Evolutionary conservation across 2,113 vertebrate species (phyloP).

Genomic region (Epinephelus lanceolatus): DNA sequence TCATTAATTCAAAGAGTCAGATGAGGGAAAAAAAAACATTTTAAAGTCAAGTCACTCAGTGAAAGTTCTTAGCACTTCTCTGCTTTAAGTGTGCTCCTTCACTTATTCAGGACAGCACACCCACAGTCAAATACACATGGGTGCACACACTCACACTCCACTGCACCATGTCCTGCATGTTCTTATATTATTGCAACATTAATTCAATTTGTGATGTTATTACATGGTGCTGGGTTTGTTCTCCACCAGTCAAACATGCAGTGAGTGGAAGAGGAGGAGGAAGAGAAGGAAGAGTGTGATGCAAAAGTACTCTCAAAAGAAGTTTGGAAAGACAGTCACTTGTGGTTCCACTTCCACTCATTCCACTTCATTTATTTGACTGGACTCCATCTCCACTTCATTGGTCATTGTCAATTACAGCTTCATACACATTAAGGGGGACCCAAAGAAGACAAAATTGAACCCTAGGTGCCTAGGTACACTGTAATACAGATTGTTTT

Average conservation of each 20-base stretch:
- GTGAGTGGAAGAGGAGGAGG: background rate
- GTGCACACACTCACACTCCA: background rate
- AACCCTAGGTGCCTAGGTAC: no score
- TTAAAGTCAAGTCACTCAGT: background rate
- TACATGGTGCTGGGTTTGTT: background rate
- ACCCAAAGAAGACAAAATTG: no score
- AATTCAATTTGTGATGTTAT: constrained; percentile 23
- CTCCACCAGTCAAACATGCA: background rate
- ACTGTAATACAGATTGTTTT: no score
- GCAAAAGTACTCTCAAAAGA: no score
- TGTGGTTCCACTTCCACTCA: no score
- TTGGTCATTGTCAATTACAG: no score
- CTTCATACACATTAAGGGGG: no score
- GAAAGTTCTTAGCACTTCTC: background rate
- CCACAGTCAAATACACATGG: background rate
- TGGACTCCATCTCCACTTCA: no score
- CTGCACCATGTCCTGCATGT: constrained; percentile 3
- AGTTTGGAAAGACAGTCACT: no score
- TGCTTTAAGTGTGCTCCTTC: background rate
- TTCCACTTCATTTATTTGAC: no score
- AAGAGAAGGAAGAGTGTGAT: no score
- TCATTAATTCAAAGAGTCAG: constrained; percentile 50
- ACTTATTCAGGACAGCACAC: constrained; percentile 39
- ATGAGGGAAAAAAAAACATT: background rate
- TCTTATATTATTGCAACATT: constrained; percentile 32